Conservation (phyloP, 2,888 invertebrate species). For the Strigamia transsilvanica region DNA sequence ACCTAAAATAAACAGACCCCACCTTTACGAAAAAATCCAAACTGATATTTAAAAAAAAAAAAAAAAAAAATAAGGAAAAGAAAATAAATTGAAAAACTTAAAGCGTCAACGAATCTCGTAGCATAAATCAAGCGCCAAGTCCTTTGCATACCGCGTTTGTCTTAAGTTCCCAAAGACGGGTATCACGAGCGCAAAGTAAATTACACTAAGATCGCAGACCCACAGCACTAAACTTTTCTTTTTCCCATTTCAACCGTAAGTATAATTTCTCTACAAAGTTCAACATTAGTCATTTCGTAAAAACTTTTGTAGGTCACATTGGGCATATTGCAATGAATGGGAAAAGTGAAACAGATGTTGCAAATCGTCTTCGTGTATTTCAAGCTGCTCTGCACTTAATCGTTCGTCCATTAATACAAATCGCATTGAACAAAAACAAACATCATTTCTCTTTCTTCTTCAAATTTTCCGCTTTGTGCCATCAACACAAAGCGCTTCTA, state of each 20-base stretch:
- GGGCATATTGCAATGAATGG: slow-evolving; percentile 17
- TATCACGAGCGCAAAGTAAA: slow-evolving; percentile 32
- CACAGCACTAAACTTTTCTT: background rate
- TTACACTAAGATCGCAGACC: slow-evolving; percentile 7
- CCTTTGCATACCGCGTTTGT: slow-evolving; percentile 36
- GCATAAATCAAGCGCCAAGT: slow-evolving; percentile 40
- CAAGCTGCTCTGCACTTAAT: slow-evolving; percentile 6
- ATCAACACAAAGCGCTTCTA: background rate
- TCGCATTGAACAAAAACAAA: background rate
- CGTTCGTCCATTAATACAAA: slow-evolving; percentile 21
- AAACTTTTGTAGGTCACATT: slow-evolving; percentile 19
- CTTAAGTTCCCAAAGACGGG: slow-evolving; percentile 13
- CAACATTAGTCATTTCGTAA: slow-evolving; percentile 23
- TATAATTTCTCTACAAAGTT: slow-evolving; percentile 1
- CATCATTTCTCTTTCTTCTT: background rate
- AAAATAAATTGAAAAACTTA: slow-evolving; percentile 4
- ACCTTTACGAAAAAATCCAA: background rate
- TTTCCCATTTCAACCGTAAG: background rate
- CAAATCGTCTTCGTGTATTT: slow-evolving; percentile 42
- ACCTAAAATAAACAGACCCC: too few relatives aligned
- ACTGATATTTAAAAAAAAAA: background rate
- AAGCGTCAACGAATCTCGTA: slow-evolving; percentile 13
- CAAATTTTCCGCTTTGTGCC: background rate
- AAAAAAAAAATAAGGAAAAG: background rate
- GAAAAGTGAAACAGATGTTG: slow-evolving; percentile 35